Base-by-base conservation (phyloP, 1,140 invertebrate species). In the Pogonomyrmex californicus region DNA sequence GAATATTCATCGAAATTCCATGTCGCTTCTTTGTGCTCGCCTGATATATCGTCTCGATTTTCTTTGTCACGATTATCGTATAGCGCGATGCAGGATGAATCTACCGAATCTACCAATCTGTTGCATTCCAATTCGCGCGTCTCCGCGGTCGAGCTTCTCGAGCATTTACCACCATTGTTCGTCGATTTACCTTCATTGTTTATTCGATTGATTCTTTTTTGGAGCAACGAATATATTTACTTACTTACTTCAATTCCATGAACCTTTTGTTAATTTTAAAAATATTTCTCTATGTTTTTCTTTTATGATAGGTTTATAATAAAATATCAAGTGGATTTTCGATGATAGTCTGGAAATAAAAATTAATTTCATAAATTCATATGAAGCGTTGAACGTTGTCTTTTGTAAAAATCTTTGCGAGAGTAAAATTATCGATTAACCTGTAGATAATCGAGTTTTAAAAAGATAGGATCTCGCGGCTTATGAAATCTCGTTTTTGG, bases 351-450 rank as follows among this genome's bases (percentile, higher is more conserved):
- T 65, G n/a, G 38, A 65, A 65, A 65, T 65, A n/a, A 38, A 23
- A 65, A 65, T 65, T 41, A 65, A 65, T 65, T 9, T 38, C 14
- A 7, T 6, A 63, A 63, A 38, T 63, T 36, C 14, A 63, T 63
- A 63, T 17, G n/a, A 36, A 38, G 7, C 6, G n/a, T 1, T 65
- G 1, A 66, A 5, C 23, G 23, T 23, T 38, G 12, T 44, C 3
- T 33, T 41, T 66, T 4, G 12, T 23, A 41, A 66, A 23, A 41
- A 44, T 66, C 5, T 38, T 10, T 44, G 9, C 44, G 36, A n/a
- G 38, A 65, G n/a, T 41, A 36, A 44, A 7, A 44, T 44, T 44
- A 0, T 23, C 33, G 17, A 41, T 65, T 41, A 33, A 47, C 41
- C 23, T 4, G 14, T 68, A 49, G 23, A 1, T 49, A 68, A 49